phyloP scores from a whole-genome alignment of 1,140 invertebrate genomes.

The Ceratosolen solmsi region DNA sequence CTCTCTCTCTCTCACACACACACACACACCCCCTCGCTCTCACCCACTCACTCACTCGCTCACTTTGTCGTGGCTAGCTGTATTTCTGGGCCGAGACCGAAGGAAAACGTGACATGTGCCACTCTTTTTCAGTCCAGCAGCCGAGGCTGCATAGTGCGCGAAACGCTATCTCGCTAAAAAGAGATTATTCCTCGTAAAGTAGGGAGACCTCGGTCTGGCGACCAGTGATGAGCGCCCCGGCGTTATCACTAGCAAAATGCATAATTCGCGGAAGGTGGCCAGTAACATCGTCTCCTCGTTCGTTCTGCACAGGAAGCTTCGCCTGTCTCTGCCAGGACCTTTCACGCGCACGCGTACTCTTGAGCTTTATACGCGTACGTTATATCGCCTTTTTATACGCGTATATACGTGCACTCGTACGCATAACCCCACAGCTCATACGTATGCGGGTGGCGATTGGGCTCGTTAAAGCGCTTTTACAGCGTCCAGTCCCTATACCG shows the following conservation, averaged over 20 bases:
- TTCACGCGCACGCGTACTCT: neutral
- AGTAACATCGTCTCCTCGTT: neutral
- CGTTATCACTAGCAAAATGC: constrained; percentile 66
- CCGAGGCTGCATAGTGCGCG: constrained; percentile 54
- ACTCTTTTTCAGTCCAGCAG: constrained; percentile 58
- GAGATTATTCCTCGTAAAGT: constrained; percentile 69
- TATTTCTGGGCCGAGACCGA: neutral
- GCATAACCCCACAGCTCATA: neutral
- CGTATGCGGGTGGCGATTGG: constrained; percentile 2
- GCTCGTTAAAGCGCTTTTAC: constrained; percentile 31
- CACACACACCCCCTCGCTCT: no score
- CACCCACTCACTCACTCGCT: no score
- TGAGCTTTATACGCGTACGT: neutral
- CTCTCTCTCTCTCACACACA: no score
- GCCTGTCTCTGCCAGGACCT: constrained; percentile 1
- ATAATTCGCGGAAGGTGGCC: constrained; percentile 54
- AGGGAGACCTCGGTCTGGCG: constrained; percentile 53
- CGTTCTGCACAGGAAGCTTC: constrained; percentile 46
- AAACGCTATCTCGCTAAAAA: constrained; percentile 57
- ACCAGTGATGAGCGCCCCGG: neutral
- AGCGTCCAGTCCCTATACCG: neutral
- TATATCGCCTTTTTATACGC: neutral
- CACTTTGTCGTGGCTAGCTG: no score
- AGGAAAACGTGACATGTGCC: constrained; percentile 59
- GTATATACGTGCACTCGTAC: neutral